Conservation (phyloP, 2,113 vertebrate species). For the Rallus limicola region DNA sequence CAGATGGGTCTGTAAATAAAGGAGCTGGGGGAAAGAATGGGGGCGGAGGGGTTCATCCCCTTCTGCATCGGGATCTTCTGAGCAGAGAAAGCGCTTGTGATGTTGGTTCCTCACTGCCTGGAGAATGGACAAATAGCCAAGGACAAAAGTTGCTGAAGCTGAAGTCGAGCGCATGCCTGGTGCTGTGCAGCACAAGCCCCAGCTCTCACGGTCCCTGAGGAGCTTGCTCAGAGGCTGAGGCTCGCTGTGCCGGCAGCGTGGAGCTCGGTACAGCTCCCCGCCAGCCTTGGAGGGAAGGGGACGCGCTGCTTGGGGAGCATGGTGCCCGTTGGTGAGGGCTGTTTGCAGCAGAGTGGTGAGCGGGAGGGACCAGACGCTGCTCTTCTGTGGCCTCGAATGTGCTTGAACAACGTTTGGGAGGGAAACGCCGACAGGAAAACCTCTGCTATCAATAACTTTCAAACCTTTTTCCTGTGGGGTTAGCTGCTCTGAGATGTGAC, state of each 20-base stretch:
- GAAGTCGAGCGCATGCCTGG: neutral
- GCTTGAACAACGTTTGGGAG: neutral
- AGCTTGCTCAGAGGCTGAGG: neutral
- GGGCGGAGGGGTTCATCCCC: neutral
- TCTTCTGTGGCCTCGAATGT: neutral
- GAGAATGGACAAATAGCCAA: neutral
- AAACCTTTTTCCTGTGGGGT: neutral
- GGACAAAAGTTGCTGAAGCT: neutral
- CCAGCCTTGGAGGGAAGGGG: no score
- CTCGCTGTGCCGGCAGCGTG: neutral
- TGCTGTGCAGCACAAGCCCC: neutral
- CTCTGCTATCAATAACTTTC: neutral
- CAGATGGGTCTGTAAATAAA: slow-evolving; percentile 38
- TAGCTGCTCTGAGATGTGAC: neutral
- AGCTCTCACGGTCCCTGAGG: neutral
- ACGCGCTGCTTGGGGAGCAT: no score
- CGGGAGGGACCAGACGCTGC: no score
- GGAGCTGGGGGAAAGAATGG: neutral
- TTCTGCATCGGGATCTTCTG: neutral
- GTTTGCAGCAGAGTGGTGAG: no score
- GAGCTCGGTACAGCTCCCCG: no score
- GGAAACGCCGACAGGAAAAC: neutral
- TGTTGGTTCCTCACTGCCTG: neutral
- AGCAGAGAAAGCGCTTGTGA: neutral
- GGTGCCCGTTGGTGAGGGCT: no score